phyloP scores from a whole-genome alignment of 2,113 vertebrate genomes.

The Oxyruncus cristatus region DNA sequence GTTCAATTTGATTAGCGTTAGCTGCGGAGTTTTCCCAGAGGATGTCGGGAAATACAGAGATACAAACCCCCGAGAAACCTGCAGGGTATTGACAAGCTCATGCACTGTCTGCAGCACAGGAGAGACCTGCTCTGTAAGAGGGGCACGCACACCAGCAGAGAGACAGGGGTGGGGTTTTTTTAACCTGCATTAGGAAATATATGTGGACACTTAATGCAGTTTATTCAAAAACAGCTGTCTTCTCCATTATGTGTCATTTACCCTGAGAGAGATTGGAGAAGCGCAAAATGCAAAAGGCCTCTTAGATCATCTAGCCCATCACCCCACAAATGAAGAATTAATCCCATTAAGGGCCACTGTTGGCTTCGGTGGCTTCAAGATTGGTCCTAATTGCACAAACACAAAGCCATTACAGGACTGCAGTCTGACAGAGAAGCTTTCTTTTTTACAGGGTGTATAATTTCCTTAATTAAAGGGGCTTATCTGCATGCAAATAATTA shows the following conservation, averaged over 20 bases:
- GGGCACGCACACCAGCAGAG: neutral
- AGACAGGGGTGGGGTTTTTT: neutral
- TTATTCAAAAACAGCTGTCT: constrained; percentile 49
- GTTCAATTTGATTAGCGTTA: constrained; percentile 51
- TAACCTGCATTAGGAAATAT: constrained; percentile 10
- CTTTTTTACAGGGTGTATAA: neutral
- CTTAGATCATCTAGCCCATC: constrained; percentile 50
- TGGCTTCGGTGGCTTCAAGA: neutral
- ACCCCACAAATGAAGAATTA: constrained; percentile 57
- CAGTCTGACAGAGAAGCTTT: neutral
- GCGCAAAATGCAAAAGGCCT: neutral
- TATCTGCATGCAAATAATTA: constrained; percentile 41
- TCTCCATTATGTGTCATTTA: constrained; percentile 6
- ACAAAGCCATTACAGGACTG: constrained; percentile 26
- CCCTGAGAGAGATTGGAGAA: neutral
- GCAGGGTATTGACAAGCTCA: neutral
- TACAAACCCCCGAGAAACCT: neutral
- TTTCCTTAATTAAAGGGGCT: constrained; percentile 44
- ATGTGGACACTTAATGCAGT: constrained; percentile 17
- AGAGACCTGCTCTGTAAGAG: neutral
- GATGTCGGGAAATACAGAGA: neutral
- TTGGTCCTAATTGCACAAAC: constrained; percentile 37
- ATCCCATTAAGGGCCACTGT: constrained; percentile 51
- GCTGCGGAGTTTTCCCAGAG: constrained; percentile 38
- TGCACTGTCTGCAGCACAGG: neutral